These are phyloP conservation scores for Trachelus iudaicus DNA, from an alignment of 2,888 invertebrate species.

Conservation along the genomic window DNA sequence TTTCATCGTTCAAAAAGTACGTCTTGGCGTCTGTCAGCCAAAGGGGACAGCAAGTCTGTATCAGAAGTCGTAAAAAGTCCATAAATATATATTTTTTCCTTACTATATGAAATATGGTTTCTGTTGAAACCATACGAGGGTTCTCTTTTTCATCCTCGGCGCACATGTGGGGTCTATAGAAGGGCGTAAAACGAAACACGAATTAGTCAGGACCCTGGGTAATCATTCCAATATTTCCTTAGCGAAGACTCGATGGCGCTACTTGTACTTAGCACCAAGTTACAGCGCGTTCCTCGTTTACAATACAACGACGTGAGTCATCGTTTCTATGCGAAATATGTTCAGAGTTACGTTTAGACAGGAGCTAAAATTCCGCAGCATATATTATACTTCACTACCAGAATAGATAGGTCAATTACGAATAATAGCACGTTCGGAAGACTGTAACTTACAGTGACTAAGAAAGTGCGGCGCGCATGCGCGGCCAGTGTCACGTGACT, in stretches of 20 bases:
- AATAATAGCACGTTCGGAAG: neutral
- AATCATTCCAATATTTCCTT: neutral
- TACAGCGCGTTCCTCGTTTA: neutral
- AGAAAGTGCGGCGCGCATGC: neutral
- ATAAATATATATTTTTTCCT: conserved; percentile 11
- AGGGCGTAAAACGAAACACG: neutral
- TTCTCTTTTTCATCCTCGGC: neutral
- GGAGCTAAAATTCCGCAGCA: neutral
- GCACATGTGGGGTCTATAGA: conserved; percentile 11
- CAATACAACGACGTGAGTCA: neutral
- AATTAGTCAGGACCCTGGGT: neutral
- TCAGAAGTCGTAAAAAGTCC: neutral
- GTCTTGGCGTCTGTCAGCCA: neutral
- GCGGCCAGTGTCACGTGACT: neutral
- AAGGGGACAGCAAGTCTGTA: neutral
- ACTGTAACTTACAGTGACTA: neutral
- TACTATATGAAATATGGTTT: conserved; percentile 12
- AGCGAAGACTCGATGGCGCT: neutral
- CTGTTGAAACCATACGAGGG: conserved; percentile 16
- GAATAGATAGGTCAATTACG: neutral
- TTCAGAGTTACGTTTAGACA: neutral
- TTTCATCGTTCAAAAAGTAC: neutral
- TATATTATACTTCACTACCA: neutral
- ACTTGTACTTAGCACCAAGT: neutral
- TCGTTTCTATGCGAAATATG: neutral